Percentiles rank a stretch among this genome's conserved stretches.
Evolutionary conservation across 2,113 vertebrate genomes (phyloP).

Genomic region (Pterocles orientalis): DNA sequence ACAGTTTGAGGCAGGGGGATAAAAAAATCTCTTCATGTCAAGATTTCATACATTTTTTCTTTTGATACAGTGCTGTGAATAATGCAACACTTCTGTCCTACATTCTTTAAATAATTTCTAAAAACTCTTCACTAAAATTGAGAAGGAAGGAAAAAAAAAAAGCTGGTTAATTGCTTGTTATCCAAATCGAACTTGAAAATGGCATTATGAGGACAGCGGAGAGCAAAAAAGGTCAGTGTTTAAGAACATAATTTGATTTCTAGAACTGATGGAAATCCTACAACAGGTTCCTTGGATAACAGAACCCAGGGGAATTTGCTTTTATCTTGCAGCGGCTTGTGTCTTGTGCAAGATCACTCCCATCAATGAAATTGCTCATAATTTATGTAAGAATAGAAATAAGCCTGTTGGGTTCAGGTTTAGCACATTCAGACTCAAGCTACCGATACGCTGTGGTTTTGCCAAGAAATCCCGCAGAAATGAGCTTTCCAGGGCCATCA

Average conservation of each 20-base stretch:
- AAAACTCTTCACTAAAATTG: background rate
- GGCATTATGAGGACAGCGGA: background rate
- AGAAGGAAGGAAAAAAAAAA: background rate
- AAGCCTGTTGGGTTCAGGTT: background rate
- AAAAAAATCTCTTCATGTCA: background rate
- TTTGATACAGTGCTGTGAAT: background rate
- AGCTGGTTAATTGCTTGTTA: background rate
- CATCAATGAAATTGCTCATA: no score
- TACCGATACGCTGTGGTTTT: fast-evolving
- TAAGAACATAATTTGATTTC: background rate
- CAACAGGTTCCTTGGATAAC: background rate
- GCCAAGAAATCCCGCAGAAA: background rate
- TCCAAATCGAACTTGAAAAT: background rate
- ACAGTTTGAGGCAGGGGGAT: background rate
- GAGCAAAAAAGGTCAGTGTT: background rate
- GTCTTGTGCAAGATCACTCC: background rate
- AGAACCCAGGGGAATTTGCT: background rate
- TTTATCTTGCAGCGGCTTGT: background rate
- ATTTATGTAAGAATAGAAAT: background rate
- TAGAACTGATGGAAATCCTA: background rate
- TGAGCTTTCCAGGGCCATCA: background rate
- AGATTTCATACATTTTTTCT: background rate
- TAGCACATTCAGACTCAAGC: background rate
- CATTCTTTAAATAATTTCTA: background rate
- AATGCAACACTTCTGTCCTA: background rate